phyloP scores from a whole-genome alignment of 2,888 invertebrate species.

The Campoletis raptor region DNA sequence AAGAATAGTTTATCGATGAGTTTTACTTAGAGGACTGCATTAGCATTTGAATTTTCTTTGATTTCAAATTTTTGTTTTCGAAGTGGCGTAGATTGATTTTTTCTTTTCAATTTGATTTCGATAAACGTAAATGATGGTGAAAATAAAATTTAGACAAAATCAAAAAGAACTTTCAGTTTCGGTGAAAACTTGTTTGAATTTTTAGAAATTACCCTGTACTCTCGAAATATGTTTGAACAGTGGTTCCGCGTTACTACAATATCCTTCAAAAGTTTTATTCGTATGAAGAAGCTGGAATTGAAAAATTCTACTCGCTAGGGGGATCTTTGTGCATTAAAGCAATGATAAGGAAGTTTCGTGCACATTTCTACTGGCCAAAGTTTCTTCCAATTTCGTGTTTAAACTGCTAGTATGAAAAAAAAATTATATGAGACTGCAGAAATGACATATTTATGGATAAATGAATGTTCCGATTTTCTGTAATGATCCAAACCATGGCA shows the following conservation, averaged over 20 bases:
- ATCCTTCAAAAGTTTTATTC: not conserved
- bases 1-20: not conserved
- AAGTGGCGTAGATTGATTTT: no score
- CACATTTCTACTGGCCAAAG: not conserved
- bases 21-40: not conserved
- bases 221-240: constrained; percentile 1
- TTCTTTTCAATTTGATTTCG: no score
- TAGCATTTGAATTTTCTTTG: not conserved
- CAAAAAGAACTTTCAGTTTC: not conserved
- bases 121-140: not conserved
- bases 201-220: not conserved
- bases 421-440: not conserved
- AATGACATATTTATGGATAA: not conserved
- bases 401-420: not conserved
- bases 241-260: constrained; percentile 1
- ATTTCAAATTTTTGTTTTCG: not conserved
- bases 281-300: constrained; percentile 1
- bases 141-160: not conserved
- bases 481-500: not conserved
- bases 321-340: constrained; percentile 2
- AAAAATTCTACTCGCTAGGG: constrained; percentile 4
- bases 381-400: constrained; percentile 3
- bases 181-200: not conserved
- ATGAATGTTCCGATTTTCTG: not conserved
- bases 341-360: constrained; percentile 6